Evolutionary conservation across 2,113 vertebrate genomes (phyloP).

Genomic region (Tretioscincus oriximinensis): DNA sequence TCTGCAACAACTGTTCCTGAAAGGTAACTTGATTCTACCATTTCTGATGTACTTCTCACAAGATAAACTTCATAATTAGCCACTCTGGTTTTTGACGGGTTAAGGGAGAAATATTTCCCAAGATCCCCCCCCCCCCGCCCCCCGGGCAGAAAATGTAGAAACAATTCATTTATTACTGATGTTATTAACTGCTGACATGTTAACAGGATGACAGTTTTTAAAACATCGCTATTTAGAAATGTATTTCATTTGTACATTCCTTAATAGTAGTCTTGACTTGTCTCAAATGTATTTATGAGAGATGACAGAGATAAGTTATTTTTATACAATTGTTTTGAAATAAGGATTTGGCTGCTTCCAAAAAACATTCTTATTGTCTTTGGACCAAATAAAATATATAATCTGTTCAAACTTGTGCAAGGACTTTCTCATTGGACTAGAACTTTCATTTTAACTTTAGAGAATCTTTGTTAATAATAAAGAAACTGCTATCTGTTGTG

Average conservation of each 20-base stretch:
- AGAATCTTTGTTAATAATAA: not conserved
- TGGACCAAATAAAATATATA: not conserved
- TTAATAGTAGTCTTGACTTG: not conserved
- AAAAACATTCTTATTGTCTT: not conserved
- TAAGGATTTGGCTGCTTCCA: not conserved
- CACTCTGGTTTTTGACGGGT: too few species aligned
- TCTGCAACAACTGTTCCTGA: too few species aligned
- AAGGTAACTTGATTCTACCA: too few species aligned
- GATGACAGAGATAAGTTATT: not conserved
- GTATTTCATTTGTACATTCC: not conserved
- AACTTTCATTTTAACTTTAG: not conserved
- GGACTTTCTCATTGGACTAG: not conserved
- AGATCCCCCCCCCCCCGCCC: too few species aligned
- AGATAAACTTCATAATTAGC: too few species aligned
- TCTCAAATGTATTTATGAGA: not conserved
- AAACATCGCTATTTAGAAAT: not conserved
- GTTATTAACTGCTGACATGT: not conserved
- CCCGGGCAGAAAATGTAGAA: too few species aligned
- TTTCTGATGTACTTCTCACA: too few species aligned
- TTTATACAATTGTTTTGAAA: not conserved
- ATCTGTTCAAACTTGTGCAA: not conserved
- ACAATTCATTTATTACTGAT: not conserved
- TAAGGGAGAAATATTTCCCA: too few species aligned
- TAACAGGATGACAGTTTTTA: not conserved
- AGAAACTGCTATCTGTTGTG: constrained; percentile 4